Percentiles rank a stretch among this genome's conserved stretches.
Evolutionary conservation across 2,888 invertebrate genomes (phyloP).

Genomic region (Monochamus alternatus): DNA sequence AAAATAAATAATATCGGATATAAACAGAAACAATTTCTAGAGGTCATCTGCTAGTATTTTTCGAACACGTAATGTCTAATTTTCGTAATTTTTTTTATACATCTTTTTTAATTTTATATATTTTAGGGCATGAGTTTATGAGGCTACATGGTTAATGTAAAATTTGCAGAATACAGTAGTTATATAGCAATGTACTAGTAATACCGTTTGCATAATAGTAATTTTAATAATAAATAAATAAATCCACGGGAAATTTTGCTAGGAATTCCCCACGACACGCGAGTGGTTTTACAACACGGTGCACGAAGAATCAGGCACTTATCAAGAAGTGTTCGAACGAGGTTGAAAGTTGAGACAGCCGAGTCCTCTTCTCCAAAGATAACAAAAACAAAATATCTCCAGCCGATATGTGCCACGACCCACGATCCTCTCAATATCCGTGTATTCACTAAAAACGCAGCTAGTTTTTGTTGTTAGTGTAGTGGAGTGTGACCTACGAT

Average conservation of each 20-base stretch:
- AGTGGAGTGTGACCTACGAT: slow-evolving; percentile 27
- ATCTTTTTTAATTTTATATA: too few relatives aligned
- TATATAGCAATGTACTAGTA: too few relatives aligned
- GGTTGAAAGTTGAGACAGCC: slow-evolving; percentile 18
- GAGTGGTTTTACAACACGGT: not conserved
- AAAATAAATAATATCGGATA: too few relatives aligned
- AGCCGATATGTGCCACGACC: slow-evolving; percentile 7
- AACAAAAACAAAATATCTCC: slow-evolving; percentile 18
- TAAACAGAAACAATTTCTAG: too few relatives aligned
- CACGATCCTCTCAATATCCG: not conserved
- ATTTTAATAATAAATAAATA: too few relatives aligned
- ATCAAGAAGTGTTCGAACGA: slow-evolving; percentile 27
- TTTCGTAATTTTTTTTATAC: too few relatives aligned
- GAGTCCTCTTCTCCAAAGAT: slow-evolving; percentile 22
- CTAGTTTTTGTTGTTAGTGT: slow-evolving; percentile 23
- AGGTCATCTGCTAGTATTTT: too few relatives aligned
- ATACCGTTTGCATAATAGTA: too few relatives aligned
- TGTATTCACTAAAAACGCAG: not conserved
- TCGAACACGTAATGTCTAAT: too few relatives aligned
- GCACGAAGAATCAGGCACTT: not conserved
- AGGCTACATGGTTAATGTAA: too few relatives aligned
- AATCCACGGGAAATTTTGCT: not conserved
- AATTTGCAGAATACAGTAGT: too few relatives aligned
- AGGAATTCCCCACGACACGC: slow-evolving; percentile 22
- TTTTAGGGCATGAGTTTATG: too few relatives aligned